Percentiles rank a stretch among this genome's conserved stretches.
phyloP scores from a whole-genome alignment of 2,797 vertebrate species.

The Sorex maritimensis region DNA sequence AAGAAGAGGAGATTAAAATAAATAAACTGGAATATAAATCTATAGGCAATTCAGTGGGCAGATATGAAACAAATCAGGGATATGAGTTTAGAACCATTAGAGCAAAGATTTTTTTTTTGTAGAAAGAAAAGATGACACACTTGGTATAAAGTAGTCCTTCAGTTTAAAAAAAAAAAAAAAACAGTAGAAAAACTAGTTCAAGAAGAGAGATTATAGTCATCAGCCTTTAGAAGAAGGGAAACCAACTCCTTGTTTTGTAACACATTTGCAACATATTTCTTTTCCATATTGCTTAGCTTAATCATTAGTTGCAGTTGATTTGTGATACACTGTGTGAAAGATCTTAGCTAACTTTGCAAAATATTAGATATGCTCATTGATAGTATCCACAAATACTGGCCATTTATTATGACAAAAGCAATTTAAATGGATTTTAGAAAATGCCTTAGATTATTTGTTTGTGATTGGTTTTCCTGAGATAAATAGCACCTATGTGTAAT shows the following conservation, averaged over 20 bases:
- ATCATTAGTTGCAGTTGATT: neutral
- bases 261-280: neutral
- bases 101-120: neutral
- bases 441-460: neutral
- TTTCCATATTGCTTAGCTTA: conserved; percentile 50
- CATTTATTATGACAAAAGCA: neutral
- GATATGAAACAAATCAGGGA: neutral
- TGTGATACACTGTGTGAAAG: neutral
- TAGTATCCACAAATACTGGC: neutral
- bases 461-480: conserved; percentile 39
- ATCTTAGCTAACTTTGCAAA: neutral
- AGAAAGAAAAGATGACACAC: neutral
- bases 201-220: neutral
- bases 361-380: neutral
- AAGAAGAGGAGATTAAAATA: neutral
- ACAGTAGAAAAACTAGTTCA: neutral
- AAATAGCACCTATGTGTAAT: conserved; percentile 68
- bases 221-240: neutral
- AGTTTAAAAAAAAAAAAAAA: neutral
- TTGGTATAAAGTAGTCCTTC: neutral
- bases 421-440: conserved; percentile 9
- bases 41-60: neutral
- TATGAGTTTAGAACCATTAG: neutral
- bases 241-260: neutral
- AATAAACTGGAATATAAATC: neutral